These are phyloP conservation scores for Apotomis capreana DNA, from an alignment of 2,888 invertebrate species.

Conservation along the genomic window DNA sequence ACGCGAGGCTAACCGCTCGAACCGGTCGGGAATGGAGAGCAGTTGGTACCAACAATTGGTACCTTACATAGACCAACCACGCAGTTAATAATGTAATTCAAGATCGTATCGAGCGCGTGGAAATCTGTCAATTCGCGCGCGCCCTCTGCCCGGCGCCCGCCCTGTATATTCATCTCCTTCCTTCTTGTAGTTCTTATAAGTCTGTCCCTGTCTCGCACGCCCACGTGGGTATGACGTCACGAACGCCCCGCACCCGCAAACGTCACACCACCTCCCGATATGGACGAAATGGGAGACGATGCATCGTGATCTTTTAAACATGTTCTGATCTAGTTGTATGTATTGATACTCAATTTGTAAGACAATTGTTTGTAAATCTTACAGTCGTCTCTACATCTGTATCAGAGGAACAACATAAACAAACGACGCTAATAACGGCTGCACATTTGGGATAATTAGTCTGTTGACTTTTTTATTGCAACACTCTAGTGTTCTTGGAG, in stretches of 20 bases:
- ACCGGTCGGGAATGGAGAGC: conserved; percentile 42
- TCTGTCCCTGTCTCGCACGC: conserved; percentile 52
- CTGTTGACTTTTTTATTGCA: too few species aligned
- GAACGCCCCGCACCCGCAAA: conserved; percentile 52
- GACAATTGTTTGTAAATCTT: background rate
- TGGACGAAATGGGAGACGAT: conserved; percentile 47
- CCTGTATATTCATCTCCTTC: conserved; percentile 33
- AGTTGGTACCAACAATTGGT: conserved; percentile 16
- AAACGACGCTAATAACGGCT: too few species aligned
- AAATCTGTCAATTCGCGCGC: conserved; percentile 76
- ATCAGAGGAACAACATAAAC: too few species aligned
- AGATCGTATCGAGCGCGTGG: conserved; percentile 78
- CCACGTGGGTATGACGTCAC: conserved; percentile 48
- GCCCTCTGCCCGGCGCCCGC: conserved; percentile 59
- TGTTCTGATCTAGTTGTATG: conserved; percentile 5
- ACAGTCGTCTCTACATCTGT: background rate
- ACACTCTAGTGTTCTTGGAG: too few species aligned
- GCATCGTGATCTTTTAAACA: conserved; percentile 19
- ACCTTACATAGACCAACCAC: background rate
- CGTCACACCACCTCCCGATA: conserved; percentile 61
- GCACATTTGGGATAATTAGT: too few species aligned
- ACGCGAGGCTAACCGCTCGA: conserved; percentile 59
- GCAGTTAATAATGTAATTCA: conserved; percentile 64
- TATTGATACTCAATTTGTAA: conserved; percentile 1
- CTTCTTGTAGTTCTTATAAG: background rate